Conservation (phyloP, 2,888 invertebrate genomes). For the Brachyptera putata region DNA sequence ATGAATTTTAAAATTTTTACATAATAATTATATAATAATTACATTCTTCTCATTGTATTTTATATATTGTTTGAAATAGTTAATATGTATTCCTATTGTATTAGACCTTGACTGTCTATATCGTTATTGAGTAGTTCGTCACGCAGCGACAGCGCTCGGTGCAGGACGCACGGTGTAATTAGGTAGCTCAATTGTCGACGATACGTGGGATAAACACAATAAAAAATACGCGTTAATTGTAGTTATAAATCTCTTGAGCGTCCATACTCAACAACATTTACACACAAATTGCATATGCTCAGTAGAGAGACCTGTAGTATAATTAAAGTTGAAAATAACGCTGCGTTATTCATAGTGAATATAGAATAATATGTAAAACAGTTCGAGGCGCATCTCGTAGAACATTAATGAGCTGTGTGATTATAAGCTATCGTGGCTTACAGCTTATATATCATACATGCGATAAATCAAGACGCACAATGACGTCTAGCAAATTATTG, state of each 20-base stretch:
- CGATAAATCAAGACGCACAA: too few relatives aligned
- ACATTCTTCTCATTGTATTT: not conserved
- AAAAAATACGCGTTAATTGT: constrained; percentile 13
- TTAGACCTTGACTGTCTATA: constrained; percentile 24
- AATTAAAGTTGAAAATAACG: too few relatives aligned
- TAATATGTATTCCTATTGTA: not conserved
- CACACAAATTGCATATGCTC: constrained; percentile 10
- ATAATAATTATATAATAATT: too few relatives aligned
- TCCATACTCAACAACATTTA: not conserved
- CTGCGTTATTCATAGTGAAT: too few relatives aligned
- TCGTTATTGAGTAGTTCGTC: constrained; percentile 18
- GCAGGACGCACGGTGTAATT: too few relatives aligned
- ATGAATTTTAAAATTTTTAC: too few relatives aligned
- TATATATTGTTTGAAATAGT: constrained; percentile 3
- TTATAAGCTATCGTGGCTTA: constrained; percentile 10
- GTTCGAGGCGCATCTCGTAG: too few relatives aligned
- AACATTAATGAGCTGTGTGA: too few relatives aligned
- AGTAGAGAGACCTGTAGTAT: too few relatives aligned
- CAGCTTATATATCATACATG: too few relatives aligned
- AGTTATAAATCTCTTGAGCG: not conserved
- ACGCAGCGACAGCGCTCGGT: constrained; percentile 13
- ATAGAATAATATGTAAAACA: too few relatives aligned
- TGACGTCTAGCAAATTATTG: too few relatives aligned
- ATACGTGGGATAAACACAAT: constrained; percentile 11
- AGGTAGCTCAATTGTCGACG: constrained; percentile 24